A percentile compares a stretch with the other conserved stretches of the same genome.
Evolutionary conservation across 2,797 vertebrate genomes (phyloP).

Genomic region (Fistularia commersonii): DNA sequence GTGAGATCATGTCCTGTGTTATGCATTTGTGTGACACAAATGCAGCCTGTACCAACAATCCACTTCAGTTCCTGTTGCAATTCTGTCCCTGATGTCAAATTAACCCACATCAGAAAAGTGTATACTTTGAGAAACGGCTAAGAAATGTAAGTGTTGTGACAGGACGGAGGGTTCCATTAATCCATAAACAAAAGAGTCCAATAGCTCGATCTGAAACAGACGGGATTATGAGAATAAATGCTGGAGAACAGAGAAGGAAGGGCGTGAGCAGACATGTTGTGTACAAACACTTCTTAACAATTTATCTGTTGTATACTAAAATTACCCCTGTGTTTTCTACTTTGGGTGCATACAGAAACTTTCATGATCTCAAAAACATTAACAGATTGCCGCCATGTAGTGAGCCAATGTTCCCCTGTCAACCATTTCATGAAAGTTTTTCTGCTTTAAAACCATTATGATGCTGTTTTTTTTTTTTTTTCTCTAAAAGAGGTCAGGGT

Average conservation of each 20-base stretch:
- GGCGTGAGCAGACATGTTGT: not conserved
- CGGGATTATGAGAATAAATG: not conserved
- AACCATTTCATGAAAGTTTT: constrained; percentile 36
- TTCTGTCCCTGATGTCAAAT: too few relatives aligned
- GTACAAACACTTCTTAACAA: constrained; percentile 41
- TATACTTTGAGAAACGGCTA: too few relatives aligned
- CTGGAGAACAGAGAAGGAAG: constrained; percentile 23
- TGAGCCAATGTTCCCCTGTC: constrained; percentile 34
- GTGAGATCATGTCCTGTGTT: too few relatives aligned
- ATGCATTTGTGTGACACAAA: too few relatives aligned
- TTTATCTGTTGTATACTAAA: constrained; percentile 30
- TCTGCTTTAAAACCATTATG: constrained; percentile 26
- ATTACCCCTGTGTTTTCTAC: constrained; percentile 25
- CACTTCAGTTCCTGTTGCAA: too few relatives aligned
- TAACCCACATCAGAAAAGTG: too few relatives aligned
- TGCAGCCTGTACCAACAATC: too few relatives aligned
- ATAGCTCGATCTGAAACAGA: too few relatives aligned
- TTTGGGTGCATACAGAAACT: constrained; percentile 11
- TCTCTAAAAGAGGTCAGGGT: constrained; percentile 17
- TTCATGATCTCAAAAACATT: constrained; percentile 24
- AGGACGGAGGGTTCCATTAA: too few relatives aligned
- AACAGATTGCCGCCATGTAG: constrained; percentile 11
- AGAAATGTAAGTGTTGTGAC: too few relatives aligned
- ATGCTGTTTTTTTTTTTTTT: constrained; percentile 30
- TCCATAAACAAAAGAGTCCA: too few relatives aligned